Percentiles rank a stretch among this genome's conserved stretches.
These are phyloP conservation scores for Scolopax bukidnonensis DNA, from an alignment of 2,797 vertebrate genomes.

Conservation along the genomic window DNA sequence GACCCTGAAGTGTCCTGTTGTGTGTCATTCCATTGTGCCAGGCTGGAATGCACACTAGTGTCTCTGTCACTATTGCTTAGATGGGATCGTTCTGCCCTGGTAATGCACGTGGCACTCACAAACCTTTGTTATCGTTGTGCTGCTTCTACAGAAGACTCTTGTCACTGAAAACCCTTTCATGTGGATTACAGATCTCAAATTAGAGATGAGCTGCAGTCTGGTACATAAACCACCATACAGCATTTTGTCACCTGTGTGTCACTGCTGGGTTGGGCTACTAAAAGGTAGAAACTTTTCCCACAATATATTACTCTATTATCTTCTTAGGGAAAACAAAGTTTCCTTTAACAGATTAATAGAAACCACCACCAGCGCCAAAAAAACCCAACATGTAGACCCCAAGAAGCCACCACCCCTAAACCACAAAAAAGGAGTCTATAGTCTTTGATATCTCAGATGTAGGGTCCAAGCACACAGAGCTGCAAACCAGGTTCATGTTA, in stretches of 20 bases:
- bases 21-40: neutral
- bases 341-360: neutral
- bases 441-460: fast-evolving
- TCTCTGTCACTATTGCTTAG: neutral
- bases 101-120: neutral
- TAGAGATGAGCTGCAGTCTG: neutral
- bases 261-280: neutral
- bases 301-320: neutral
- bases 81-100: neutral
- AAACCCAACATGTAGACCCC: fast-evolving
- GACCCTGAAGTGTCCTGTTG: neutral
- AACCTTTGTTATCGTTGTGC: neutral
- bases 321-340: neutral
- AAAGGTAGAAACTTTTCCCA: neutral
- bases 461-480: neutral
- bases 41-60: neutral
- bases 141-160: neutral
- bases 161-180: neutral
- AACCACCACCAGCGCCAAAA: neutral
- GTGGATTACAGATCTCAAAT: fast-evolving
- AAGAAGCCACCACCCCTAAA: too few relatives aligned
- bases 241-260: neutral
- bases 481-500: neutral
- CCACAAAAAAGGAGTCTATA: fast-evolving
- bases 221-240: neutral